Evolutionary conservation across 2,797 vertebrate genomes (phyloP).

Genomic region (Simalia tracyae): DNA sequence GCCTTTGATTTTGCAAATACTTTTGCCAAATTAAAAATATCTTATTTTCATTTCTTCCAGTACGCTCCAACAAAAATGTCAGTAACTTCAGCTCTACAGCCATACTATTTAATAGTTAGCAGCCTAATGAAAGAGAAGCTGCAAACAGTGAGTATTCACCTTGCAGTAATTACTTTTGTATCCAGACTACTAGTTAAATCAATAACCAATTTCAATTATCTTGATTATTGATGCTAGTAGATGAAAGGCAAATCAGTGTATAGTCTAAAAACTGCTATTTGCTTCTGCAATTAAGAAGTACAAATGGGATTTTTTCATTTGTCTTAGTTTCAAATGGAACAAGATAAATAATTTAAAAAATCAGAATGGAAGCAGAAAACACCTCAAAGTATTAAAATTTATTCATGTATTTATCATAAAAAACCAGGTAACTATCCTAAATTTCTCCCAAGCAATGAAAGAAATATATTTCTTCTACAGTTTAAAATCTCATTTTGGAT

Average conservation of each 20-base stretch:
- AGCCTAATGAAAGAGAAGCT: neutral
- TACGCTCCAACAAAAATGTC: neutral
- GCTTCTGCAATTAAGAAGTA: neutral
- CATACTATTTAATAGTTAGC: constrained; percentile 14
- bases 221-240: neutral
- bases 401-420: neutral
- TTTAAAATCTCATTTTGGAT: too few species aligned
- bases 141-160: neutral
- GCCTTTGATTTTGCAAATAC: constrained; percentile 6
- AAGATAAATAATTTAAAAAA: neutral
- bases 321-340: neutral
- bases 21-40: neutral
- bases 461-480: too few species aligned
- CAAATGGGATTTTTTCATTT: neutral
- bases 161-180: neutral
- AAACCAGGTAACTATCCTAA: neutral
- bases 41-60: neutral
- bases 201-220: constrained; percentile 29
- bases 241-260: neutral
- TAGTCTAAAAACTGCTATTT: neutral
- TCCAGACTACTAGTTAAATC: neutral
- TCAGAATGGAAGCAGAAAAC: neutral
- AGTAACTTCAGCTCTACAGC: constrained; percentile 1
- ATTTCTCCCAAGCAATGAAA: too few species aligned
- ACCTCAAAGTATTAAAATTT: neutral